These are phyloP conservation scores for Pogonomyrmex barbatus DNA, from an alignment of 1,140 invertebrate genomes.

Conservation along the genomic window DNA sequence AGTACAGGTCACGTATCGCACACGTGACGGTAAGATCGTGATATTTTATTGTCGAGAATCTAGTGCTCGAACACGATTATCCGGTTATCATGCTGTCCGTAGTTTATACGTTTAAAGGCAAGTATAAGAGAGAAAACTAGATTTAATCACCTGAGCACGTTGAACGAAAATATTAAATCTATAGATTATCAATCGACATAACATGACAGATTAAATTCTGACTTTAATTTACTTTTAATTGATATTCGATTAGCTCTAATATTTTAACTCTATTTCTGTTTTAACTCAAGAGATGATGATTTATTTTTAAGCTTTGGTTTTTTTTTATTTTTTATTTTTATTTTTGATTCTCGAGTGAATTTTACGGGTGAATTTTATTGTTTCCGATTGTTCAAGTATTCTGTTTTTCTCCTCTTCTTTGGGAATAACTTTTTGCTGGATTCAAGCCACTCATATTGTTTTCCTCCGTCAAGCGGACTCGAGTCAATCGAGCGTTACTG, in stretches of 20 bases:
- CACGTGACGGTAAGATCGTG: conserved; percentile 21
- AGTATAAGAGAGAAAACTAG: background rate
- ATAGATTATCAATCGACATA: background rate
- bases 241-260: too few relatives aligned
- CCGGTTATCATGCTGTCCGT: background rate
- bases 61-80: conserved; percentile 10
- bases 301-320: background rate
- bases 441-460: conserved; percentile 14
- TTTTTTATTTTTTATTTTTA: too few relatives aligned
- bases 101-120: background rate
- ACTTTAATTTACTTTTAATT: background rate
- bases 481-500: conserved; percentile 51
- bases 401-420: background rate
- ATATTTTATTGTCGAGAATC: conserved; percentile 46
- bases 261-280: too few relatives aligned
- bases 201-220: background rate
- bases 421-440: background rate
- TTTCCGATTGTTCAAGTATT: background rate
- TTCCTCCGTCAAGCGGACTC: conserved; percentile 15
- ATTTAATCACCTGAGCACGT: background rate
- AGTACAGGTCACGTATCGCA: conserved; percentile 8
- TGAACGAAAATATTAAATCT: background rate
- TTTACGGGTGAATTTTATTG: background rate
- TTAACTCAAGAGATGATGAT: background rate
- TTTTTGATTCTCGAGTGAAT: background rate